Evolutionary conservation across 2,797 vertebrate species (phyloP).

Genomic region (Salmo trutta): DNA sequence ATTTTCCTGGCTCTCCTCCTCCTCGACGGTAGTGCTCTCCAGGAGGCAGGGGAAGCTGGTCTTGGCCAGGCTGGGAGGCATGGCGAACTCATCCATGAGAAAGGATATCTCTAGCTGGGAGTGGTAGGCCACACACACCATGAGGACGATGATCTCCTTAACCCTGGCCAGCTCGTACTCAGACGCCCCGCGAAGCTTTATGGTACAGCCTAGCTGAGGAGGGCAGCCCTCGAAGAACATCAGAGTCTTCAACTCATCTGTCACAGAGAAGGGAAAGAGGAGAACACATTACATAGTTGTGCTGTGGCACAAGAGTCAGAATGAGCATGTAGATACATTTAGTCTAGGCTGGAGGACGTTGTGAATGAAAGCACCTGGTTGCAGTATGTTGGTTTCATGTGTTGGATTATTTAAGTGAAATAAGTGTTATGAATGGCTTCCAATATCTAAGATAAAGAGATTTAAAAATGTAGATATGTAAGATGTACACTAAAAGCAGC

Average conservation of each 20-base stretch:
- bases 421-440: neutral
- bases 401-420: neutral
- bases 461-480: neutral
- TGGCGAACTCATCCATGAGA: slow-evolving; percentile 99
- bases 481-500: neutral
- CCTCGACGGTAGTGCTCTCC: slow-evolving; percentile 70
- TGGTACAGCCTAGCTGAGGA: slow-evolving; percentile 91
- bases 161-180: slow-evolving; percentile 94
- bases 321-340: too few species aligned
- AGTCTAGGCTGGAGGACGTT: too few species aligned
- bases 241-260: slow-evolving; percentile 90
- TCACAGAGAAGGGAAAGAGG: neutral
- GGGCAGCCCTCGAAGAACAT: slow-evolving; percentile 98
- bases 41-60: slow-evolving; percentile 86
- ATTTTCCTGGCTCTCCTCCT: slow-evolving; percentile 43
- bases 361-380: neutral
- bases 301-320: too few species aligned
- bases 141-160: slow-evolving; percentile 95
- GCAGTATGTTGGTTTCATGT: neutral
- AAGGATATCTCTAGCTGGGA: slow-evolving; percentile 99
- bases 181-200: slow-evolving; percentile 91
- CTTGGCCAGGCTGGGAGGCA: slow-evolving; percentile 89
- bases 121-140: slow-evolving; percentile 97
- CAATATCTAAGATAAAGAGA: neutral
- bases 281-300: neutral